Base-by-base conservation (phyloP, 2,888 invertebrate genomes). In the Orgyia antiqua region DNA sequence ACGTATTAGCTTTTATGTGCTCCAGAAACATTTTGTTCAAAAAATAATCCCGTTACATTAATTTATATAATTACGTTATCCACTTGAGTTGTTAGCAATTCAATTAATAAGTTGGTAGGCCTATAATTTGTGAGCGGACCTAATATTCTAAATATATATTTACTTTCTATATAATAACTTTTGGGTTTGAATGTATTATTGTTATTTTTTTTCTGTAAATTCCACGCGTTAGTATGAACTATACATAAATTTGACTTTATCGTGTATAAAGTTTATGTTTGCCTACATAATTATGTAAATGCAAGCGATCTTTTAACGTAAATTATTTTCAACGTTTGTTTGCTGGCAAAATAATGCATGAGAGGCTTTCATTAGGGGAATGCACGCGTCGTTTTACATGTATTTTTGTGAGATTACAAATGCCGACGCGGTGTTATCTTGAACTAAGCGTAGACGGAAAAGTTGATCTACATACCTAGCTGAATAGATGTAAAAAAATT, bases 211-310 rank as follows among this genome's bases (percentile, higher is more conserved):
- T 45, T 62, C 30, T 31, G 32, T 33, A 60, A 70, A 64, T 58
- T 10, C 63, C 61, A 66, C 66, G 55, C 60, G 62, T 62, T 66
- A 4, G 20, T 20, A 15, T 58, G 42, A 39, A 47, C 65, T 71
- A 61, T 65, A 65, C 70, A 78, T 78, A 77, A 77, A 78, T 77
- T 72, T 59, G 49, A 67, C 68, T 76, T 63, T 78, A 80, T 79
- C 80, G 76, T 69, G 74, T 71, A 65, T 68, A 64, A 70, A 73
- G 69, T 79, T 80, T 79, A 79, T 76, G 76, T 75, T 71, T 62
- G 66, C 71, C 65, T 69, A 72, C 76, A 75, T 75, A 75, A 74
- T 79, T 78, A 75, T 79, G 76, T 65, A 68, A 75, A 76, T 72
- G 69, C 55, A 66, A 45, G 58, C 71, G 71, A 73, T 74, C 70